Conservation (phyloP, 1,140 invertebrate genomes). For the Marisa cornuarietis region DNA sequence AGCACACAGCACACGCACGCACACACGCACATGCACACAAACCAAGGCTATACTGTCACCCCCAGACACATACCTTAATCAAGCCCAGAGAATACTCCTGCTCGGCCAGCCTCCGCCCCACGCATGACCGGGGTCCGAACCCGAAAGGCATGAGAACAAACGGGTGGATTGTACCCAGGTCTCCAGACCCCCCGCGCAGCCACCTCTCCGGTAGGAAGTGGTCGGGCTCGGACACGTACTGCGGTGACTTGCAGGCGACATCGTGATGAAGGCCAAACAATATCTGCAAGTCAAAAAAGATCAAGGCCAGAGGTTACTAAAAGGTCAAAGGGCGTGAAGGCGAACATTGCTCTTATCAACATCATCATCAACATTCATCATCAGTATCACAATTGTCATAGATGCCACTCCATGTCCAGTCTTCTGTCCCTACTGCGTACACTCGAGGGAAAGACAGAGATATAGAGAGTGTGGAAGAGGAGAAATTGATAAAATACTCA, state of each 20-base stretch:
- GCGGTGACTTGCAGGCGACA: slow-evolving; percentile 4
- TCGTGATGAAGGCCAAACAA: slow-evolving; percentile 32
- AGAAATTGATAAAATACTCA: not conserved
- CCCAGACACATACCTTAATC: slow-evolving; percentile 73
- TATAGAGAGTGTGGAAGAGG: not conserved
- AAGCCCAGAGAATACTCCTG: slow-evolving; percentile 85
- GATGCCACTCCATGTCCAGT: not conserved
- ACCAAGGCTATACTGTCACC: not conserved
- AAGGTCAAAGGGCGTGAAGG: not conserved
- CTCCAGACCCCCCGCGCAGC: slow-evolving; percentile 70
- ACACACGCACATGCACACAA: not conserved
- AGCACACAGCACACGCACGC: not conserved
- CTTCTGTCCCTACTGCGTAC: not conserved
- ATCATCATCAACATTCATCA: not conserved
- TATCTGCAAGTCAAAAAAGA: slow-evolving; percentile 63
- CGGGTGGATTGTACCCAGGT: slow-evolving; percentile 72
- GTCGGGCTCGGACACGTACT: slow-evolving; percentile 31
- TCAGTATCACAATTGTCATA: not conserved
- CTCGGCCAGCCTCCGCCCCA: slow-evolving; percentile 87
- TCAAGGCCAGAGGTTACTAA: not conserved
- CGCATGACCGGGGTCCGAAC: slow-evolving; percentile 86
- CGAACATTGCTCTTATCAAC: too few species aligned
- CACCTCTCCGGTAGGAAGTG: slow-evolving; percentile 51
- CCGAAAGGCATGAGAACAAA: slow-evolving; percentile 88
- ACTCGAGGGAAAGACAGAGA: not conserved